Evolutionary conservation across 1,140 invertebrate species (phyloP).

Genomic region (Phthorimaea operculella): DNA sequence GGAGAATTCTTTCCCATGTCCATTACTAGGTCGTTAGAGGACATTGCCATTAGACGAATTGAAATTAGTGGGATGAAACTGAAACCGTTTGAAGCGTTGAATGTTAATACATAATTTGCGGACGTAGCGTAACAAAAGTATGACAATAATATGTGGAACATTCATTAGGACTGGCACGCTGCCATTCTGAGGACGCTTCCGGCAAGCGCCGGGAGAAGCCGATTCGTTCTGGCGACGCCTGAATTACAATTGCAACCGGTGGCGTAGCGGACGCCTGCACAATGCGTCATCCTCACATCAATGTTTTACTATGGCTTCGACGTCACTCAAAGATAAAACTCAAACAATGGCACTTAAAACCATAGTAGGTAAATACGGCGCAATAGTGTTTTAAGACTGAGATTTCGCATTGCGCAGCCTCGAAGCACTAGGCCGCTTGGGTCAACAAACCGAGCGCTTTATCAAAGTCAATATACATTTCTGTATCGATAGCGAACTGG

Average conservation of each 20-base stretch:
- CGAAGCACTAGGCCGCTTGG: constrained; percentile 6
- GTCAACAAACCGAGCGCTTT: constrained; percentile 41
- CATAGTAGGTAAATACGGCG: neutral
- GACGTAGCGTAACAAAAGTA: constrained; percentile 32
- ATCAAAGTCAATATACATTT: constrained; percentile 34
- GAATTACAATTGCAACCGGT: constrained; percentile 44
- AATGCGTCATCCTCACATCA: constrained; percentile 33
- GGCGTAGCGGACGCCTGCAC: constrained; percentile 31
- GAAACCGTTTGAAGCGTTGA: no score
- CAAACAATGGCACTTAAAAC: neutral
- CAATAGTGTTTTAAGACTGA: neutral
- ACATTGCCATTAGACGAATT: no score
- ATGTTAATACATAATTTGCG: constrained; percentile 16
- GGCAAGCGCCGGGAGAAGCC: constrained; percentile 34
- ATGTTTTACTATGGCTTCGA: constrained; percentile 22
- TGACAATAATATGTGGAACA: constrained; percentile 29
- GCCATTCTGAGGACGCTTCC: constrained; percentile 51
- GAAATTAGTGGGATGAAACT: no score
- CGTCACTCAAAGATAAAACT: constrained; percentile 12
- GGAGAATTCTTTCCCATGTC: constrained; percentile 34
- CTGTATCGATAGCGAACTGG: constrained; percentile 45
- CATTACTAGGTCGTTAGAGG: constrained; percentile 17
- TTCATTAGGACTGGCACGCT: constrained; percentile 46
- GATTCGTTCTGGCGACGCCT: constrained; percentile 47
- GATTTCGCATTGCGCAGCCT: constrained; percentile 1